Evolutionary conservation across 2,797 vertebrate genomes (phyloP), one percentile per base, ranked within the genome.

Genomic region (Hipposideros larvatus): DNA sequence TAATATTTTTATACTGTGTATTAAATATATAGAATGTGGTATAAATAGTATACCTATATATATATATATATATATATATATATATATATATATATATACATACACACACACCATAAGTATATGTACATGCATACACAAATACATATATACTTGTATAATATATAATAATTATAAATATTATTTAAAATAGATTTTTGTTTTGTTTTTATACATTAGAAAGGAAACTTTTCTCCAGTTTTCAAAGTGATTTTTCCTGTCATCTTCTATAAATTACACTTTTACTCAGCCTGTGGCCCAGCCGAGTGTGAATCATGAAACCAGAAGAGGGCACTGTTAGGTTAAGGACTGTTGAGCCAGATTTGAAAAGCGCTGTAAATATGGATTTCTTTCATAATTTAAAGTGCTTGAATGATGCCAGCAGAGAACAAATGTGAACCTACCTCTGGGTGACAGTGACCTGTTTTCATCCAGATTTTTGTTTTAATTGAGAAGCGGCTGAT

Each of bases 301-400:
- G 79, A 48, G 13, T 41, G 22, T 87, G 68, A 70, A 11, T 7
- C 41, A 1, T 2, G 1, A 28, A 24, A 43, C 96, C 97, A 94
- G 97, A 73, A 97, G 97, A 87, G 95, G 96, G 96, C 70, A 5
- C 74, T 92, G 51, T 87, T 89, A 79, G 77, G 73, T 13, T 74
- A 43, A 63, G 37, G 65, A 37, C 48, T 11, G 19, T 55, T 21
- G 37, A 55, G 4, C n/a, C 24, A 57, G 46, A 11, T 41, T 55
- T 82, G 15, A 18, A 57, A 46, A 59, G 24, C 6, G 0, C 14
- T 34, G 3, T 2, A 10, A 28, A 24, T 55, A 21, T 53, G 85
- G 57, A 83, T 65, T 71, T 74, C 22, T 86, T 59, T 57, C 74
- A 5, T 24, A 24, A 48, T 55, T 84, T 51, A 53, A 78, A 87